Evolutionary conservation across 2,797 vertebrate species (phyloP), one percentile per base, ranked within the genome.

Genomic region (Anolis apletophallus): DNA sequence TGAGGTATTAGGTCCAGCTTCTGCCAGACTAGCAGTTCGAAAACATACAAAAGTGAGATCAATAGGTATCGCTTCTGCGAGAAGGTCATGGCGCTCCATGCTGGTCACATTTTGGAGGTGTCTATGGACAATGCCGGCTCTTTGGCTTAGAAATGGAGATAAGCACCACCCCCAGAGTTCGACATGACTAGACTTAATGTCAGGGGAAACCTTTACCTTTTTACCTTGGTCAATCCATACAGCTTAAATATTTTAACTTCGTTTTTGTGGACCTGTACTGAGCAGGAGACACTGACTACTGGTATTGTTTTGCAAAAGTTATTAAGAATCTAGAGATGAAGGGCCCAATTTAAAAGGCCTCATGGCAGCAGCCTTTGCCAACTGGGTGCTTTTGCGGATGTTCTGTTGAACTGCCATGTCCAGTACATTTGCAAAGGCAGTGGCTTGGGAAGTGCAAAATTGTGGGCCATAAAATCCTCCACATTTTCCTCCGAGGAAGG

Each of bases 281-380:
- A 0, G n/a, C 14, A 82, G 76, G 69, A 9, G 86, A 83, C 16
- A 2, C 34, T 57, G 54, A 2, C 5, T 1, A 46, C 10, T 17
- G 1, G 14, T 10, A 40, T 16, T 21, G 2, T 78, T 92, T 83
- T 90, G 82, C 71, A 69, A 61, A 89, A 54, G 7, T 87, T 77
- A 57, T 9, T n/a, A 86, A 87, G 86, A 88, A 85, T 91, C 81
- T 74, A 54, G 85, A 9, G 85, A 81, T 83, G 74, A 46, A 88
- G 84, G 0, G 68, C 59, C 67, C 85, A 91, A 54, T 0, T 80
- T 73, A 19, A 40, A 78, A 40, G n/a, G 52, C 17, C 91, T 93
- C 90, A 87, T 69, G 55, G 88, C 77, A 73, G 36, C 71, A 40
- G 34, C 23, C 8, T 73, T 73, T 12, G 1, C 10, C 61, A 64